Evolutionary conservation across 2,113 vertebrate species (phyloP).

Genomic region (Vanacampus margaritifer): DNA sequence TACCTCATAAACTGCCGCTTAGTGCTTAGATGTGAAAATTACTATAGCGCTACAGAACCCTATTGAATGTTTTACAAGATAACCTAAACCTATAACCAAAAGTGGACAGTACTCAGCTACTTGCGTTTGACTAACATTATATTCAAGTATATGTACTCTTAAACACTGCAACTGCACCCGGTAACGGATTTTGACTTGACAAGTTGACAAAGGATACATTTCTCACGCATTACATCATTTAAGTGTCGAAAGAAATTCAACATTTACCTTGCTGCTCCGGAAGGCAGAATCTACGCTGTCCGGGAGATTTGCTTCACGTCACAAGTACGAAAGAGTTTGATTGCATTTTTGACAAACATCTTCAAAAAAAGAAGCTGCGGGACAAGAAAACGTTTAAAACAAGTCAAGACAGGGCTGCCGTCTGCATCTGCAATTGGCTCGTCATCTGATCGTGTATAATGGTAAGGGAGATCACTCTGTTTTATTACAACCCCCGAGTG

Average conservation of each 20-base stretch:
- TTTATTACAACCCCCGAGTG: background rate
- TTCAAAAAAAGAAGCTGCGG: constrained; percentile 1
- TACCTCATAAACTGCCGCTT: too few species aligned
- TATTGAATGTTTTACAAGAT: too few species aligned
- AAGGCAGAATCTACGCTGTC: background rate
- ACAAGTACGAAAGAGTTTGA: constrained; percentile 3
- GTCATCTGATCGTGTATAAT: background rate
- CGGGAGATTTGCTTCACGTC: constrained; percentile 25
- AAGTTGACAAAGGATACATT: too few species aligned
- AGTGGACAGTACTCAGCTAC: too few species aligned
- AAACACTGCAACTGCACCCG: background rate
- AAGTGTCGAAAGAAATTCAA: background rate
- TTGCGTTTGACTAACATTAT: too few species aligned
- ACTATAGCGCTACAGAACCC: too few species aligned
- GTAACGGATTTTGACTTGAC: background rate
- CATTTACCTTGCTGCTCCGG: constrained; percentile 24
- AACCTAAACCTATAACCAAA: too few species aligned
- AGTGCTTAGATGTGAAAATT: too few species aligned
- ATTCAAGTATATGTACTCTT: too few species aligned
- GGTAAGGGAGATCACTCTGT: background rate
- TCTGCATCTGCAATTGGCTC: too few species aligned
- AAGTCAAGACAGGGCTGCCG: background rate
- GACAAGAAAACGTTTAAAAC: background rate
- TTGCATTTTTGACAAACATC: constrained; percentile 57
- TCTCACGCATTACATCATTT: background rate